A percentile compares a stretch with the other conserved stretches of the same genome.
phyloP scores from a whole-genome alignment of 2,113 vertebrate species.

The Oenanthe oenanthe region DNA sequence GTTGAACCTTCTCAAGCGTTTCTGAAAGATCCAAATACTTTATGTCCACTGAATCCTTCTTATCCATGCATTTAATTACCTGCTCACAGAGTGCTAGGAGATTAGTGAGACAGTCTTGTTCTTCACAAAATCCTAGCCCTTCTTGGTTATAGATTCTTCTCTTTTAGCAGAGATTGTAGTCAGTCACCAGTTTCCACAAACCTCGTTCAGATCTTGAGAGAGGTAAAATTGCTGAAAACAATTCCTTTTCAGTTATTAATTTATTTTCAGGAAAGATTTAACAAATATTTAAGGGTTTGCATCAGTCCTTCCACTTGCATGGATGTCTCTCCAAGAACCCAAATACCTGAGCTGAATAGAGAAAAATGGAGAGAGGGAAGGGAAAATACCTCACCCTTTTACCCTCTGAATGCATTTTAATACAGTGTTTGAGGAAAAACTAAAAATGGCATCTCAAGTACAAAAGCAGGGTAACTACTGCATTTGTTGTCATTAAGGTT shows the following conservation, averaged over 20 bases:
- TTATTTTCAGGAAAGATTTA: neutral
- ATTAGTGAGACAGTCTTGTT: neutral
- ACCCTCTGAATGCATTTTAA: neutral
- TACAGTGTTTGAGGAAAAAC: neutral
- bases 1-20: neutral
- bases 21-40: neutral
- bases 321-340: neutral
- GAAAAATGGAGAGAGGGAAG: neutral
- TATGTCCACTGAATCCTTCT: neutral
- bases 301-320: neutral
- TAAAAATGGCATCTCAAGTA: neutral
- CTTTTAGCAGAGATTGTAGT: neutral
- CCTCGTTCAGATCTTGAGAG: neutral
- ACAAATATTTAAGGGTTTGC: neutral
- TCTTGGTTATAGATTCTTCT: neutral
- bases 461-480: neutral
- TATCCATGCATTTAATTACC: neutral
- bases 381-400: neutral
- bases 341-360: neutral
- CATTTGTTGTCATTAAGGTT: constrained; percentile 17
- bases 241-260: neutral
- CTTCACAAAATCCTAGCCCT: neutral
- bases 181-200: neutral
- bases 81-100: neutral
- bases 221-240: neutral